Base-by-base conservation (phyloP, 2,888 invertebrate genomes). In the Polylopha cassiicola region DNA sequence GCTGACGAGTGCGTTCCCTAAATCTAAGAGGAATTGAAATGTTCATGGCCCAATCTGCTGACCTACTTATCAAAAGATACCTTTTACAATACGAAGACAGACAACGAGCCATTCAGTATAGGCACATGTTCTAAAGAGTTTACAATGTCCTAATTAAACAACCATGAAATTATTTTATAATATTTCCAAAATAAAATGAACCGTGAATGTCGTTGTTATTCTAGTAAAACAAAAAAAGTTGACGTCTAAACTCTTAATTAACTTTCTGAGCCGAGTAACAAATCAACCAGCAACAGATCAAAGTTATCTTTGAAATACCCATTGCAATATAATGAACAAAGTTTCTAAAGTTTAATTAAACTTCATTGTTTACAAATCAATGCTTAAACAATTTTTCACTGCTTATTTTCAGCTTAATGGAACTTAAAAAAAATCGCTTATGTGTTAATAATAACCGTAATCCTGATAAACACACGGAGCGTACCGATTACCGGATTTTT, bases 1-100 rank as follows among this genome's bases (percentile, higher is more conserved):
- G 45, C 43, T 44, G 39, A 47, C 46, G 34, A 42, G 51, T 45
- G 47, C 43, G 30, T 39, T 39, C 46, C 38, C 31, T 39, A 39
- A 33, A 48, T 44, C 38, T 44, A 39, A 30, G 39, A 42, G 37
- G 42, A 43, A 41, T 43, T 44, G 34, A 29, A 32, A 22, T 32
- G 16, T 11, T 17, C 18, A n/a, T 22, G 20, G 39, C 28, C 20
- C 29, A 32, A 34, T 24, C 39, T 34, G 8, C 23, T 43, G 46
- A 43, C 39, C 33, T 39, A 43, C 17, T 24, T 43, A 24, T 11
- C 24, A 14, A 27, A 37, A 34, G 9, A 34, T 24, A 29, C 23
- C 39, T 29, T 39, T 38, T 6, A 31, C 2, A 15, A 16, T 26
- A 24, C 7, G 24, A 7, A 6, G 2, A 3, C 20, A 26, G 8